A percentile compares a stretch with the other conserved stretches of the same genome.
Evolutionary conservation across 1,140 invertebrate species (phyloP).

Genomic region (Camponotus vicinus): DNA sequence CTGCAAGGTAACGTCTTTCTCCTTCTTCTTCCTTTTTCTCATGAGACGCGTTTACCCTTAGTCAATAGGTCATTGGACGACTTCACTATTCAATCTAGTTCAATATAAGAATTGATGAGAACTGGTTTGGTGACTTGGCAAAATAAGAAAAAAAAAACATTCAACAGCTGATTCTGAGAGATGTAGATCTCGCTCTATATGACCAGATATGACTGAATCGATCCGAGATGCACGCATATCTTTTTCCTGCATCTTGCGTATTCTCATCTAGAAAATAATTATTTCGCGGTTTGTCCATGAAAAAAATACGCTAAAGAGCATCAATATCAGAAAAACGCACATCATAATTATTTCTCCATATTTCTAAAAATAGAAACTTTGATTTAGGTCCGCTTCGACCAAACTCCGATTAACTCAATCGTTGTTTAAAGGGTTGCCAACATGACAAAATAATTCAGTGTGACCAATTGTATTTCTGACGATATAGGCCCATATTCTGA

Average conservation of each 20-base stretch:
- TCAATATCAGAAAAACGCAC: too few relatives aligned
- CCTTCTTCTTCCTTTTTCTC: neutral
- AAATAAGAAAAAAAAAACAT: slow-evolving; percentile 29
- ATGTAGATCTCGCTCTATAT: neutral
- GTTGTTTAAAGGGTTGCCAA: too few relatives aligned
- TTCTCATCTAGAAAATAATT: slow-evolving; percentile 3
- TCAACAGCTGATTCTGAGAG: slow-evolving; percentile 33
- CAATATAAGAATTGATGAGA: neutral
- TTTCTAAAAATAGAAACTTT: neutral
- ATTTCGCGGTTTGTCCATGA: neutral
- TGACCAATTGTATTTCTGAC: too few relatives aligned
- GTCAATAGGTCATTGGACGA: neutral
- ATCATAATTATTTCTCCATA: neutral
- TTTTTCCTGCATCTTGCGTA: neutral
- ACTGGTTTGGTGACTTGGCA: slow-evolving; percentile 13
- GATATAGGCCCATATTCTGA: too few relatives aligned
- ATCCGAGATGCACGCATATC: neutral
- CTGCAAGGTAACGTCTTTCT: neutral
- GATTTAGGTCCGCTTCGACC: too few relatives aligned
- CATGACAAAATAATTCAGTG: too few relatives aligned
- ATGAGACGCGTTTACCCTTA: neutral
- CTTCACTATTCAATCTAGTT: neutral
- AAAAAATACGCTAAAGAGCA: neutral
- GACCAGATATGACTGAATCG: neutral
- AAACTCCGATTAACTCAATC: too few relatives aligned